Percentiles rank a stretch among this genome's conserved stretches.
phyloP scores from a whole-genome alignment of 2,888 invertebrate genomes.

The Epistrophella euchroma region DNA sequence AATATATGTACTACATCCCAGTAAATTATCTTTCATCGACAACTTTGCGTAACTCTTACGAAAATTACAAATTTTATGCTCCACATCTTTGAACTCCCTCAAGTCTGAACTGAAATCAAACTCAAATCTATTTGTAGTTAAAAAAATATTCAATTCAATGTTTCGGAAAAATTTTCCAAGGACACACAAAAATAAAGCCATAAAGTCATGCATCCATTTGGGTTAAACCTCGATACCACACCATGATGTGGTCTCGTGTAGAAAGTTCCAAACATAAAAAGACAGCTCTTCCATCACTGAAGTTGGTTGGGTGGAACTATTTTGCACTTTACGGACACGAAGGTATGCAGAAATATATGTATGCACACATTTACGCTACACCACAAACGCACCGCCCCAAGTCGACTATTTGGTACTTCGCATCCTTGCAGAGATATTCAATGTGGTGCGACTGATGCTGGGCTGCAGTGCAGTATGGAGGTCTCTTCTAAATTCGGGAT shows the following conservation, averaged over 20 bases:
- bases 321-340: slow-evolving; percentile 27
- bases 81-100: too few relatives aligned
- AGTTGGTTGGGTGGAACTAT: slow-evolving; percentile 41
- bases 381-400: slow-evolving; percentile 45
- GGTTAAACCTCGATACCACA: slow-evolving; percentile 40
- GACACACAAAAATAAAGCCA: slow-evolving; percentile 42
- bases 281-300: slow-evolving; percentile 25
- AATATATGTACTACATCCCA: too few relatives aligned
- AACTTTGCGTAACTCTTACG: too few relatives aligned
- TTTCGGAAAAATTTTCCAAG: slow-evolving; percentile 37
- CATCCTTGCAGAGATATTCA: slow-evolving; percentile 11
- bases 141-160: slow-evolving; percentile 41
- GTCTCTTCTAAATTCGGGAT: slow-evolving; percentile 32
- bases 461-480: not conserved
- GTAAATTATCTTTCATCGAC: too few relatives aligned
- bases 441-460: not conserved
- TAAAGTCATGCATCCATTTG: slow-evolving; percentile 55
- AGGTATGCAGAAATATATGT: not conserved
- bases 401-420: slow-evolving; percentile 37
- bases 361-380: slow-evolving; percentile 18
- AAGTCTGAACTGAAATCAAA: too few relatives aligned
- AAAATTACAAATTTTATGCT: too few relatives aligned
- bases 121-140: too few relatives aligned
- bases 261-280: not conserved
- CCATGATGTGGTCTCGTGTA: not conserved